Base-by-base conservation (phyloP, 1,140 invertebrate genomes). In the Solenopsis invicta region DNA sequence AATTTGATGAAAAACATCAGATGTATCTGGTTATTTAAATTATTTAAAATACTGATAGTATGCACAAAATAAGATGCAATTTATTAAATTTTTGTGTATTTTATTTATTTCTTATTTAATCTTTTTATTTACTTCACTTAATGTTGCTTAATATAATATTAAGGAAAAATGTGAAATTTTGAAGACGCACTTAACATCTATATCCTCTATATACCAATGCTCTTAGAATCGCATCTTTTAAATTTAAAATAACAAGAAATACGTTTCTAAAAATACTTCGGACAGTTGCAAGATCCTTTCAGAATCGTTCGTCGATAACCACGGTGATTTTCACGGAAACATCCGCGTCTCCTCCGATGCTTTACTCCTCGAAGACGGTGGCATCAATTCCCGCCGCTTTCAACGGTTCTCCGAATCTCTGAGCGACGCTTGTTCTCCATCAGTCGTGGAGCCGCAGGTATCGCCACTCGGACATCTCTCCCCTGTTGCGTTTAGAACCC, bases 361-460 rank as follows among this genome's bases (percentile, higher is more conserved):
- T 88, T 88, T 67, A 41, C 64, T 84, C 59, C 18, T 18, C 24
- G 18, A 29, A 48, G 34, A 45, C 56, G n/a, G 4, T 37, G 18
- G 16, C 34, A 1, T 12, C 37, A 9, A 82, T 81, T 59, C 29
- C 13, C 10, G 29, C 21, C 6, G 52, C 12, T 72, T 87, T 87
- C 69, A 87, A 82, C 52, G 87, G 77, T 88, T 64, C 54, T 59
- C 80, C 80, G 54, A 85, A 89, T 89, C 67, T 12, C 87, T 34
- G 66, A 16, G n/a, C 54, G 34, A 59, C 21, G 9, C 41, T 87
- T 29, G 76, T 81, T 61, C 67, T 41, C 24, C 6, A 50, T 76
- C 24, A 81, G 12, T 41, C 48, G 9, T 45, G 8, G 64, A 82
- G 13, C 13, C 10, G 48, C 41, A 41, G 41, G 0, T 81, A 54